Base-by-base conservation (phyloP, 1,140 invertebrate genomes). In the Copidosoma floridanum region DNA sequence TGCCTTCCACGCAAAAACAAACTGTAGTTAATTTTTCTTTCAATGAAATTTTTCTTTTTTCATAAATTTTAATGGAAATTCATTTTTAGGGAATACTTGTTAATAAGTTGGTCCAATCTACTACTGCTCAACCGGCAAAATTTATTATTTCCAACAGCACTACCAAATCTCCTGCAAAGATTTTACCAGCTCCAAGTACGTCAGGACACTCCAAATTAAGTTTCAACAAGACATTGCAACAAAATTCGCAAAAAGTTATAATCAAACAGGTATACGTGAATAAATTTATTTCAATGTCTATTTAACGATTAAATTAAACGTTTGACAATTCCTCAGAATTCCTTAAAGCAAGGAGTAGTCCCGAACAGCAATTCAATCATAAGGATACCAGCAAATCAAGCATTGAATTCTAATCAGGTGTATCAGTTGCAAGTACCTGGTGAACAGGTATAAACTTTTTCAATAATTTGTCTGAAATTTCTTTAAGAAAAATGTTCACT, bases 351-450 rank as follows among this genome's bases (percentile, higher is more conserved):
- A 32, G 77, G 78, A 21, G 71, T 73, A 41, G 73, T 78, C 32
- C 66, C 78, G 46, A 73, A 78, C 38, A 71, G 75, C 67, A 79
- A 82, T 38, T 85, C 87, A 68, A 81, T 87, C n/a, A 85, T 87
- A 73, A 85, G 83, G 76, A 85, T 84, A 69, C 82, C 81, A 68
- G 81, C 80, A 44, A 83, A 74, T 72, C 85, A 83, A 63, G 80
- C 72, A 65, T 77, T 81, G 58, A 76, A 69, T 59, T 76, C 76
- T 61, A 79, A 79, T 67, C 85, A 87, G 68, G 74, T 89, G 29
- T 87, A 89, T 79, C 86, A 88, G 70, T 85, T 89, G 53, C 87
- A 87, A 77, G 82, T 89, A 59, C 86, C 87, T 20, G 86, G 87
- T 12, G 84, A 86, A 81, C 86, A 87, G 71, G 83, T 85, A 74